phyloP scores from a whole-genome alignment of 1,140 invertebrate genomes.

The silkworm (Bombyx mori) region DNA sequence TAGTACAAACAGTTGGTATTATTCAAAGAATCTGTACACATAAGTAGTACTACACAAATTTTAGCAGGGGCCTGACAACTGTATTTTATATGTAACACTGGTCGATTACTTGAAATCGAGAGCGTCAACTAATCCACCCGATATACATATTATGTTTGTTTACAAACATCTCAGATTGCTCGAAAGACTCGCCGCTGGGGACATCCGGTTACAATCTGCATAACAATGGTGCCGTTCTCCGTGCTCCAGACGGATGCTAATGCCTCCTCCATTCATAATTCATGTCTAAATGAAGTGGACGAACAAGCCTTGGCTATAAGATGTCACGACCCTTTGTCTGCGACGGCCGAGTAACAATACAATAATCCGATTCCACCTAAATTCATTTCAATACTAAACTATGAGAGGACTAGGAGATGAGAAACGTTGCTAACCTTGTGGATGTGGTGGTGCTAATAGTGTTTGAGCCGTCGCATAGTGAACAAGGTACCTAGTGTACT shows the following conservation, averaged over 20 bases:
- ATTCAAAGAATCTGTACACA: too few relatives aligned
- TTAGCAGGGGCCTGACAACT: neutral
- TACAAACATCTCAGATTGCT: slow-evolving; percentile 22
- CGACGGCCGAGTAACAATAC: slow-evolving; percentile 5
- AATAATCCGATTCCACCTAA: slow-evolving; percentile 2
- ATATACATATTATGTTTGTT: slow-evolving; percentile 40
- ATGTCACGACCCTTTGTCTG: slow-evolving; percentile 26
- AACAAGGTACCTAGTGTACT: too few relatives aligned
- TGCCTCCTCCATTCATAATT: slow-evolving; percentile 55
- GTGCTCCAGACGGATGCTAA: slow-evolving; percentile 54
- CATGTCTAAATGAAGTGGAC: slow-evolving; percentile 55
- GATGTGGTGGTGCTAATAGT: too few relatives aligned
- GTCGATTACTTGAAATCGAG: too few relatives aligned
- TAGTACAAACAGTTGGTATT: too few relatives aligned
- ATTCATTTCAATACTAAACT: neutral
- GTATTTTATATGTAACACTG: too few relatives aligned
- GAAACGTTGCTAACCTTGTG: too few relatives aligned
- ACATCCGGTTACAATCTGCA: slow-evolving; percentile 60
- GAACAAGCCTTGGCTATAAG: slow-evolving; percentile 22
- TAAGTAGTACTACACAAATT: too few relatives aligned
- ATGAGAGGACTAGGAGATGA: too few relatives aligned
- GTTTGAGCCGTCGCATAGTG: too few relatives aligned
- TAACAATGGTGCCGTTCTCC: slow-evolving; percentile 53
- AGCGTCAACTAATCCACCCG: neutral
- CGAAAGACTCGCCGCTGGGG: slow-evolving; percentile 11